Percentiles rank a stretch among this genome's conserved stretches.
phyloP scores from a whole-genome alignment of 2,113 vertebrate genomes.

The Myiozetetes cayanensis region DNA sequence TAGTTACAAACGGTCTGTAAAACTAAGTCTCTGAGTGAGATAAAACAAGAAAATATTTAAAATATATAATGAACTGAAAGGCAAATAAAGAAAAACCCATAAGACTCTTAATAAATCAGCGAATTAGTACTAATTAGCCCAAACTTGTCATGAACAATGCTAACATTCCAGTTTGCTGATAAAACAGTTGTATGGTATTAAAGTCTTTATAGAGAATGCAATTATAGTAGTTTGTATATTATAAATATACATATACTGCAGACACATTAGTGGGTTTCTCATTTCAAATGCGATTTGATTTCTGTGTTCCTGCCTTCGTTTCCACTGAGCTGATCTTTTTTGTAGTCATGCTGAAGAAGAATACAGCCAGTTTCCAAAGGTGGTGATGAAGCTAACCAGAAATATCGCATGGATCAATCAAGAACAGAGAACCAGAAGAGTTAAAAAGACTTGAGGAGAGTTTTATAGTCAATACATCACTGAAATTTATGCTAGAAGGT shows the following conservation, averaged over 20 bases:
- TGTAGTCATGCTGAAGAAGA: background rate
- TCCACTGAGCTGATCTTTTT: background rate
- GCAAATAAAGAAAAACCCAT: background rate
- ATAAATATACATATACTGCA: background rate
- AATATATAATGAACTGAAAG: background rate
- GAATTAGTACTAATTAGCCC: background rate
- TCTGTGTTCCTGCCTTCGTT: background rate
- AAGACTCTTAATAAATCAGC: background rate
- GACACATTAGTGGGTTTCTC: background rate
- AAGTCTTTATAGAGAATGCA: background rate
- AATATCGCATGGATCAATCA: background rate
- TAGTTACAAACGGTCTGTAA: background rate
- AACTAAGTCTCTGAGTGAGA: background rate
- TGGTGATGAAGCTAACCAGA: background rate
- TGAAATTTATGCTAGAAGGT: background rate
- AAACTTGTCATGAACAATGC: background rate
- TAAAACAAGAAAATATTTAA: background rate
- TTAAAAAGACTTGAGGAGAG: background rate
- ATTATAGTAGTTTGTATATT: background rate
- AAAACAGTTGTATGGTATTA: background rate
- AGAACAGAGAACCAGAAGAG: background rate
- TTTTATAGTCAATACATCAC: background rate
- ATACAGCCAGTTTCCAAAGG: background rate
- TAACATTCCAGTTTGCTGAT: background rate
- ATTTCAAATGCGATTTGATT: background rate